Evolutionary conservation across 2,797 vertebrate species (phyloP).

Genomic region (Apodemus agrarius): DNA sequence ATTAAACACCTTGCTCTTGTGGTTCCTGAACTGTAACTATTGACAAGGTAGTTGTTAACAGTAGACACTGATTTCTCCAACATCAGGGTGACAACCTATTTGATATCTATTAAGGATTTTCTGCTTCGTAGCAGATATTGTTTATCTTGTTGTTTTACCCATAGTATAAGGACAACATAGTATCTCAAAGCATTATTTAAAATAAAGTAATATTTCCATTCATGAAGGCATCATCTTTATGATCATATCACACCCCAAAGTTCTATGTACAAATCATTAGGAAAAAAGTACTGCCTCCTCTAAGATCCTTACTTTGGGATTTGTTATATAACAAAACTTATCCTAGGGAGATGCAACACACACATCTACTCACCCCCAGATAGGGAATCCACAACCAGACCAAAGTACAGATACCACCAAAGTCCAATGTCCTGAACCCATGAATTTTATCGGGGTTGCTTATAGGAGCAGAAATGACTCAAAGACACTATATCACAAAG

Average conservation of each 20-base stretch:
- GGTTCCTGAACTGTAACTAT: not conserved
- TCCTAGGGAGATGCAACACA: not conserved
- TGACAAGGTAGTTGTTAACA: not conserved
- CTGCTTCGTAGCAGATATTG: not conserved
- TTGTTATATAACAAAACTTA: not conserved
- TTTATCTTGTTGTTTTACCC: not conserved
- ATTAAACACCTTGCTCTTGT: constrained; percentile 6
- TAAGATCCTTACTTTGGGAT: not conserved
- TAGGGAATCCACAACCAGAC: not conserved
- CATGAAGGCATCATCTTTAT: not conserved
- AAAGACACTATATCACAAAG: not conserved
- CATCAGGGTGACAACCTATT: not conserved
- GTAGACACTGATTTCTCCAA: not conserved
- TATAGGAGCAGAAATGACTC: not conserved
- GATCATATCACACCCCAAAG: not conserved
- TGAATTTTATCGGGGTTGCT: not conserved
- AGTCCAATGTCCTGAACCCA: not conserved
- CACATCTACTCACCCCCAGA: not conserved
- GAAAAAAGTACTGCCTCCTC: not conserved
- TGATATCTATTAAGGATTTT: not conserved
- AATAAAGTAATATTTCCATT: not conserved
- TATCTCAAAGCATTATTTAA: not conserved
- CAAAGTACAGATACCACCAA: not conserved
- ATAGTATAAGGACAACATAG: not conserved
- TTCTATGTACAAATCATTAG: not conserved